These are phyloP conservation scores for Metallyticus violacea DNA, from an alignment of 2,888 invertebrate genomes.

Conservation along the genomic window DNA sequence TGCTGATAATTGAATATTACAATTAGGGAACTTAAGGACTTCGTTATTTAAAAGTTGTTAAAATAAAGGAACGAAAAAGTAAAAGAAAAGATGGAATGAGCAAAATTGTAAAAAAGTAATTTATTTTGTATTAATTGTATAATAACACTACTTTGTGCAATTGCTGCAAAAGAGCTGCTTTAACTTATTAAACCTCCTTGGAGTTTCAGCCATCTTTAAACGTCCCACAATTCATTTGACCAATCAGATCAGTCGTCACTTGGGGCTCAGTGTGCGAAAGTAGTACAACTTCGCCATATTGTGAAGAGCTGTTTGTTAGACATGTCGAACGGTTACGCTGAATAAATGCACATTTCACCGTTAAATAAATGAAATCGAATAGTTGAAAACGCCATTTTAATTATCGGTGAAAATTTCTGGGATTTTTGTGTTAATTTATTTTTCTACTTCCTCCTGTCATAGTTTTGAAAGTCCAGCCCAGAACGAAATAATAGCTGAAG, in stretches of 20 bases:
- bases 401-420: neutral
- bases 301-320: conserved; percentile 30
- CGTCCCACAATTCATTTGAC: conserved; percentile 30
- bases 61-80: too few relatives aligned
- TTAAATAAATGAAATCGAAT: neutral
- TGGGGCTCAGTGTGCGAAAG: conserved; percentile 27
- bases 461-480: neutral
- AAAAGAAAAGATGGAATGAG: too few relatives aligned
- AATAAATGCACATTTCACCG: conserved; percentile 14
- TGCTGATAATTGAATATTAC: too few relatives aligned
- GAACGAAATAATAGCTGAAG: neutral
- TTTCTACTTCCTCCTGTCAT: conserved; percentile 9
- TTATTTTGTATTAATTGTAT: too few relatives aligned
- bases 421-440: conserved; percentile 26
- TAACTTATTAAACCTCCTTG: too few relatives aligned
- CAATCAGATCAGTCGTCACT: conserved; percentile 37
- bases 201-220: conserved; percentile 23
- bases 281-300: conserved; percentile 32
- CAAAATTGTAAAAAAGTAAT: too few relatives aligned
- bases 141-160: too few relatives aligned
- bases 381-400: neutral
- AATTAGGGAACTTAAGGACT: too few relatives aligned
- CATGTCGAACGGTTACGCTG: conserved; percentile 30
- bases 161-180: too few relatives aligned
- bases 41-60: too few relatives aligned